Base-by-base conservation (phyloP, 2,888 invertebrate genomes). In the Pristionchus maxplancki region DNA sequence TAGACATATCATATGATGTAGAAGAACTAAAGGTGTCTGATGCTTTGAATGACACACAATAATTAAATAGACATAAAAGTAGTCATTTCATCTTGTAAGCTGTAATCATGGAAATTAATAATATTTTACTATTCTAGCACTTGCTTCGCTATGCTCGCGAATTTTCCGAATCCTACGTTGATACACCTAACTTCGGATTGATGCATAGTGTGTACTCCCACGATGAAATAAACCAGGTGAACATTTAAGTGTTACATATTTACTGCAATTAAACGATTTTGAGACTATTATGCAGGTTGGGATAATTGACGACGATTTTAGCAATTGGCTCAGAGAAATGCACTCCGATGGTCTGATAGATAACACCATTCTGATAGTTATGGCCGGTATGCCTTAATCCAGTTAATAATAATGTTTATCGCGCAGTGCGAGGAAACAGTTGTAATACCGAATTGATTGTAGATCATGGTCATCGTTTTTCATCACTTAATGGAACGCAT, bases 401-500 rank as follows among this genome's bases (percentile, higher is more conserved):
- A 0, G 94, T 98, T 90, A 95, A 98, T 0, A 96, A 98, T 88
- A 94, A 98, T 5, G 97, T 98, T 97, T 97, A n/a, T n/a, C n/a
- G n/a, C n/a, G n/a, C n/a, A n/a, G n/a, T n/a, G n/a, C n/a, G n/a
- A n/a, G n/a, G n/a, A n/a, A n/a, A n/a, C n/a, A n/a, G n/a, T n/a
- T n/a, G n/a, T n/a, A n/a, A n/a, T n/a, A n/a, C n/a, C n/a, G n/a
- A n/a, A n/a, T n/a, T n/a, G n/a, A n/a, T n/a, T n/a, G n/a, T 97
- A 9, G 88, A 88, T 31, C 88, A 88, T n/a, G 88, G 88, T 11
- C 88, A 88, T 83, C 83, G 88, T 8, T 88, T 88, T 34, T 67
- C 88, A 5, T 40, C 48, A 34, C 78, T 89, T 11, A 20, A 89
- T 13, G 62, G 88, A 31, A 89, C 89, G 8, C 86, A 88, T 50